phyloP scores from a whole-genome alignment of 1,140 invertebrate species.

The Semibalanus balanoides region DNA sequence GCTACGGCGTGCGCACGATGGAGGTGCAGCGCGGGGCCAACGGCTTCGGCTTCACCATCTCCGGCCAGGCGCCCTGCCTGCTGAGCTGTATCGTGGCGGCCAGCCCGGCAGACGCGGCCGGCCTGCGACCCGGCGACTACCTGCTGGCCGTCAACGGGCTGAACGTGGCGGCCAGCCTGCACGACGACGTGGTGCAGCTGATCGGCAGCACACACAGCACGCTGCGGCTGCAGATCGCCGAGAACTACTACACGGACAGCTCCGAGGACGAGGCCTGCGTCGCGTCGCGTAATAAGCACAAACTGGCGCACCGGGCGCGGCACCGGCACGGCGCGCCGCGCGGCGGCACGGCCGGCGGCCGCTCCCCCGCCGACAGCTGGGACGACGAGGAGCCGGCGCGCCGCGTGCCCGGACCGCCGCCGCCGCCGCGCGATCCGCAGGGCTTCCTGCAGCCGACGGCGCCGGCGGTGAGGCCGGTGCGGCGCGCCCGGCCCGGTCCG shows the following conservation, averaged over 20 bases:
- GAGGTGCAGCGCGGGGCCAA: conserved; percentile 67
- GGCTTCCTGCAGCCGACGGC: conserved; percentile 5
- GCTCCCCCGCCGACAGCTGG: background rate
- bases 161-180: conserved; percentile 71
- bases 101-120: conserved; percentile 68
- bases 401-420: conserved; percentile 9
- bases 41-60: conserved; percentile 84
- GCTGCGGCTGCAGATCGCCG: conserved; percentile 66
- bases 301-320: conserved; percentile 43
- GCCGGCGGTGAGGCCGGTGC: conserved; percentile 4
- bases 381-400: conserved; percentile 10
- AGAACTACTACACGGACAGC: conserved; percentile 63
- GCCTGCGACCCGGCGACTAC: conserved; percentile 76
- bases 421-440: conserved; percentile 10
- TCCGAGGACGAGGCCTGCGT: conserved; percentile 54
- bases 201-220: conserved; percentile 69
- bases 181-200: conserved; percentile 80
- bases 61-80: conserved; percentile 81
- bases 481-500: conserved; percentile 2
- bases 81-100: conserved; percentile 70
- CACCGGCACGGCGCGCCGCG: conserved; percentile 22
- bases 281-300: conserved; percentile 35
- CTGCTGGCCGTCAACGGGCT: conserved; percentile 78
- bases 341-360: conserved; percentile 12
- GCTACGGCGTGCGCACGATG: conserved; percentile 65